A percentile compares a stretch with the other conserved stretches of the same genome.
Evolutionary conservation across 2,888 invertebrate genomes (phyloP).

Genomic region (Aphodius granarius): DNA sequence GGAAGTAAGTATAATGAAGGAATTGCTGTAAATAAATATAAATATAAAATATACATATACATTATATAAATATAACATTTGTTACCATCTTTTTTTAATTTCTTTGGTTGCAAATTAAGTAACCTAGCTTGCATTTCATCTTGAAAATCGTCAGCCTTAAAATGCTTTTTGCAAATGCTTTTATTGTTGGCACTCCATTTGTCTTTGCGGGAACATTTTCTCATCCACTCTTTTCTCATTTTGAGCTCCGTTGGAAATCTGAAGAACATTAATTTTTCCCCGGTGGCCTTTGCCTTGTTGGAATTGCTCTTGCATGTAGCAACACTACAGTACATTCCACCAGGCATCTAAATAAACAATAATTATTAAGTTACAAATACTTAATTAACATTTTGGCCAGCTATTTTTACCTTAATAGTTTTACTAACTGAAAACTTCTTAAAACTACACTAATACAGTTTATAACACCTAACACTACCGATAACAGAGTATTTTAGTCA

Average conservation of each 20-base stretch:
- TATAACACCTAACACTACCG: neutral
- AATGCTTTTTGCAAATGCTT: conserved; percentile 23
- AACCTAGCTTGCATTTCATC: conserved; percentile 17
- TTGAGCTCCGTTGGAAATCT: neutral
- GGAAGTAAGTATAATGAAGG: neutral
- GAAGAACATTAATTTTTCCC: neutral
- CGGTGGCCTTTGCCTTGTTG: neutral
- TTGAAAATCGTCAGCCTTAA: conserved; percentile 12
- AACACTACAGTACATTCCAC: neutral
- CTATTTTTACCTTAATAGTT: neutral
- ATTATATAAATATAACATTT: neutral
- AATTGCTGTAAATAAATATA: conserved; percentile 3
- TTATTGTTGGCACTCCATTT: conserved; percentile 18
- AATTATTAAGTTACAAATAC: neutral
- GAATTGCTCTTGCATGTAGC: neutral
- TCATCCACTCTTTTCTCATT: conserved; percentile 21
- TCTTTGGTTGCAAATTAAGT: conserved; percentile 6
- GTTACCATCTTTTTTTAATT: conserved; percentile 12
- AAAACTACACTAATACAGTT: neutral
- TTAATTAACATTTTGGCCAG: neutral
- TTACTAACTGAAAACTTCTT: neutral
- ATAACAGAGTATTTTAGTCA: neutral
- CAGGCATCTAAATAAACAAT: neutral
- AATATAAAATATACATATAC: neutral
- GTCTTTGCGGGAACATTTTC: conserved; percentile 20